Evolutionary conservation across 2,888 invertebrate genomes (phyloP).

Genomic region (Hymenopus coronatus): DNA sequence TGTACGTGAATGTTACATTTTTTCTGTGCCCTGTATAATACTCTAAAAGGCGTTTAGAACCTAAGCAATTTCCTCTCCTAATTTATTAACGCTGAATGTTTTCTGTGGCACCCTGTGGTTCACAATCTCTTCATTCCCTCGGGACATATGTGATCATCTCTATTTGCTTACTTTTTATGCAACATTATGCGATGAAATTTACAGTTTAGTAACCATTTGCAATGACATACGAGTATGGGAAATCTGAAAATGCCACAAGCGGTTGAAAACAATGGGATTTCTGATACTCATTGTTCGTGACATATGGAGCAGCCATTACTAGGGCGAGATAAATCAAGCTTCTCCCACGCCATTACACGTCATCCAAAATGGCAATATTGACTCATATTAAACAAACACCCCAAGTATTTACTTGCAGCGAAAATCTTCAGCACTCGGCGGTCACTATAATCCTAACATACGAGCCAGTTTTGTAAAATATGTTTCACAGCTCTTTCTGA

Average conservation of each 20-base stretch:
- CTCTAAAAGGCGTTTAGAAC: no score
- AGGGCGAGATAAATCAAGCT: neutral
- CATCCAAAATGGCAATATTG: neutral
- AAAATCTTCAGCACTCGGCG: neutral
- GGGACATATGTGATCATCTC: neutral
- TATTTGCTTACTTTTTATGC: neutral
- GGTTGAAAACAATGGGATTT: neutral
- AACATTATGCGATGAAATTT: neutral
- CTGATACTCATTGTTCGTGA: neutral
- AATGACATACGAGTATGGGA: neutral
- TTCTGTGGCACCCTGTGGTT: neutral
- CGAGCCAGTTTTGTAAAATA: neutral
- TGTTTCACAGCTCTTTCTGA: neutral
- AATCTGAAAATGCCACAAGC: neutral
- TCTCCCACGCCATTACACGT: neutral
- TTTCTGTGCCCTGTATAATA: no score
- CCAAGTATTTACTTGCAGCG: neutral
- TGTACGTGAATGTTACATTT: no score
- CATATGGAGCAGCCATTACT: neutral
- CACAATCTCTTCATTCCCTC: neutral
- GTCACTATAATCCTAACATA: neutral
- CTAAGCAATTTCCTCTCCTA: no score
- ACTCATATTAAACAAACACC: neutral
- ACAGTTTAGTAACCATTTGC: neutral
- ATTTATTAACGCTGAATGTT: no score